Evolutionary conservation across 2,797 vertebrate genomes (phyloP), one percentile per base, ranked within the genome.

Genomic region (Lophotriccus pileatus): DNA sequence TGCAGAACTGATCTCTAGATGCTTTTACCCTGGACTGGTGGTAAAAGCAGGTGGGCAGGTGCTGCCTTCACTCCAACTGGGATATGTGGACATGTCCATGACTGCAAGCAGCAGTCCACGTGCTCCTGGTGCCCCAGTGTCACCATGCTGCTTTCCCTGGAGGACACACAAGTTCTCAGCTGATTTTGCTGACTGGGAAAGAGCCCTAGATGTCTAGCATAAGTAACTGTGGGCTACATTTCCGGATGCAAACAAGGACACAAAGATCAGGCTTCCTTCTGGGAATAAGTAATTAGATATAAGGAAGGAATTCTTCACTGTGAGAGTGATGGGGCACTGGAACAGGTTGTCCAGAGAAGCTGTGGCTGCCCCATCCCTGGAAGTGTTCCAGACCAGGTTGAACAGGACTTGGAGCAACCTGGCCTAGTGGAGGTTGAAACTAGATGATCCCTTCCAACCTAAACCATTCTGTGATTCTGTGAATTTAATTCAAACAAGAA

Each of bases 51-150:
- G 50, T 52, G 27, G 24, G 2, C 39, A 19, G 68, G 53, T 14
- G 12, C 58, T 80, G 49, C 17, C 24, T 68, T 74, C 4, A 1
- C 12, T 66, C 30, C 9, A 18, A 7, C 22, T 79, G 50, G 53
- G 52, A 39, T 5, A 2, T 16, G 11, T 39, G 53, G 46, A 34
- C 2, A 0, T 11, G 43, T 68, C 80, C 13, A 0, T 68, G 66
- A 88, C 60, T 83, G 27, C 34, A 66, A 55, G 21, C 76, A 85
- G 44, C 85, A 53, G 5, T 69, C 43, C 16, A 3, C 0, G 0
- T 25, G 28, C 53, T 70, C 37, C 19, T 52, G 44, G 18, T 73
- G 39, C 25, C 25, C 75, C n/a, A 5, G 16, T 43, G 39, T 21
- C 25, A 77, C 23, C 62, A 16, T 2, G 0, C 15, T 39, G 19